Evolutionary conservation across 2,888 invertebrate genomes (phyloP).

Genomic region (Anthoptus insignis): DNA sequence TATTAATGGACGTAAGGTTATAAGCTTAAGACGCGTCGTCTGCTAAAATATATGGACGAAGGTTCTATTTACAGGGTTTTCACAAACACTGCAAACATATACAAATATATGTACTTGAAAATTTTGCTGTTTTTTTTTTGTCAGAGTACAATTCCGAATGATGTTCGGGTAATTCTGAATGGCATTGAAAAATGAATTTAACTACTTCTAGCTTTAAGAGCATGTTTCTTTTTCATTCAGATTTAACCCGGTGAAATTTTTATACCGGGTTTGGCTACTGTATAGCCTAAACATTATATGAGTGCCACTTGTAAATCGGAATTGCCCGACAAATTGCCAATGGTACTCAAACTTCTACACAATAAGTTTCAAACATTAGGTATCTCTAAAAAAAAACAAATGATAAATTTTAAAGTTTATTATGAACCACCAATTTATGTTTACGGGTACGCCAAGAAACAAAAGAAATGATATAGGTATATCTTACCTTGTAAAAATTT

Average conservation of each 20-base stretch:
- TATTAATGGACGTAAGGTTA: background rate
- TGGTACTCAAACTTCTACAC: constrained; percentile 6
- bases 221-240: constrained; percentile 9
- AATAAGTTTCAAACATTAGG: background rate
- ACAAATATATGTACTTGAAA: constrained; percentile 5
- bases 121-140: constrained; percentile 1
- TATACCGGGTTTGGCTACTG: background rate
- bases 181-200: constrained; percentile 5
- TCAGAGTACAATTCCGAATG: constrained; percentile 7
- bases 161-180: constrained; percentile 8
- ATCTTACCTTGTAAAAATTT: background rate
- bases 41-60: constrained; percentile 3
- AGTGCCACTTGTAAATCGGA: constrained; percentile 2
- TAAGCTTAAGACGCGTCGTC: background rate
- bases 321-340: constrained; percentile 1
- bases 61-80: constrained; percentile 2
- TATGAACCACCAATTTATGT: background rate
- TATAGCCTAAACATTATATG: constrained; percentile 10
- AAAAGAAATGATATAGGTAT: background rate
- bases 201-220: background rate
- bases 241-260: constrained; percentile 6
- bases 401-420: background rate
- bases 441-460: background rate
- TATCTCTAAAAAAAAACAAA: background rate
- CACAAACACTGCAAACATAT: background rate